Evolutionary conservation across 2,797 vertebrate genomes (phyloP).

Genomic region (Mormyrus hasselquistii): DNA sequence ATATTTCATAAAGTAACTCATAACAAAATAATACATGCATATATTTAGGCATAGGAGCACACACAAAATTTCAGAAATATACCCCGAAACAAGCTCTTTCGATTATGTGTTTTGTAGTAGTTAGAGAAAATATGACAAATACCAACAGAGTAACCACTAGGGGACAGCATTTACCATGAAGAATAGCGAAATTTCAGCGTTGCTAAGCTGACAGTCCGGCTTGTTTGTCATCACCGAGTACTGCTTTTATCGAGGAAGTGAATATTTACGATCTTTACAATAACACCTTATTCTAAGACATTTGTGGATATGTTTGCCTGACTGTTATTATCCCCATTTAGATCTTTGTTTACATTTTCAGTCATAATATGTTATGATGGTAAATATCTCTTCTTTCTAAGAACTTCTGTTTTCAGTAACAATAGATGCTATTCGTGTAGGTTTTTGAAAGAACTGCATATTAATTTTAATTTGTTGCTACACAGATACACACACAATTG

Average conservation of each 20-base stretch:
- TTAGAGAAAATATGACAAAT: background rate
- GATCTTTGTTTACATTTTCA: background rate
- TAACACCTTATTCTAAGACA: background rate
- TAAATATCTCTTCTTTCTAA: background rate
- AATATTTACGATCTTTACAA: background rate
- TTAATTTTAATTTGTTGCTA: background rate
- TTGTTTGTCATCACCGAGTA: background rate
- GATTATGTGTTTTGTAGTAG: background rate
- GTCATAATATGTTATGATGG: background rate
- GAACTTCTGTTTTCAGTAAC: background rate
- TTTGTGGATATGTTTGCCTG: background rate
- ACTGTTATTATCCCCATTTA: background rate
- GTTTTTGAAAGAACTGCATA: background rate
- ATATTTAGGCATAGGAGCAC: background rate
- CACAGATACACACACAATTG: background rate
- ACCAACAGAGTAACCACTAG: slow-evolving; percentile 21
- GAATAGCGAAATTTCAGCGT: background rate
- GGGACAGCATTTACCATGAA: slow-evolving; percentile 38
- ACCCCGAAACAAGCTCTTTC: background rate
- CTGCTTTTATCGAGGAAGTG: background rate
- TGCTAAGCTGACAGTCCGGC: background rate
- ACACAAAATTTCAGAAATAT: background rate
- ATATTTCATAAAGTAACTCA: background rate
- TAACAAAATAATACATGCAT: background rate
- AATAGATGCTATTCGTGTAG: background rate